phyloP scores from a whole-genome alignment of 92 coral and sea anemone genomes.

The Porites rus region DNA sequence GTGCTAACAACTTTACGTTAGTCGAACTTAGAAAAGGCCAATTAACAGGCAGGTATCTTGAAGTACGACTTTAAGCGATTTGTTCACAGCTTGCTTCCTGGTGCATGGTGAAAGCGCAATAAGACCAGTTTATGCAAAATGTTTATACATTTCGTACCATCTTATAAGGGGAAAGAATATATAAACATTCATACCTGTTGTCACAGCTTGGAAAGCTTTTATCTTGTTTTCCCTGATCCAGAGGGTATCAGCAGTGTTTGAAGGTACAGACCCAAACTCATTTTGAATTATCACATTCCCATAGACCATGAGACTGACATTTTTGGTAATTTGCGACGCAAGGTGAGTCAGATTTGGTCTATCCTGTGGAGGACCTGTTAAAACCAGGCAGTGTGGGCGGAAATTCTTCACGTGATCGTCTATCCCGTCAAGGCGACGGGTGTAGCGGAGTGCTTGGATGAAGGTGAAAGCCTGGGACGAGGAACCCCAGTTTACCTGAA shows the following conservation, averaged over 20 bases:
- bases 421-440: constrained; percentile 75
- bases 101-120: too few relatives aligned
- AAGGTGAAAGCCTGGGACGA: constrained; percentile 95
- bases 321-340: constrained; percentile 91
- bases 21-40: too few relatives aligned
- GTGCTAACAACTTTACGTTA: too few relatives aligned
- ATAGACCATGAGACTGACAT: constrained; percentile 93
- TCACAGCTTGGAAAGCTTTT: constrained; percentile 87
- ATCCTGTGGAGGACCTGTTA: constrained; percentile 79
- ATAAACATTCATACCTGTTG: constrained; percentile 67
- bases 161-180: background rate
- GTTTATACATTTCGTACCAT: background rate
- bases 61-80: too few relatives aligned
- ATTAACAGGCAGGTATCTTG: too few relatives aligned
- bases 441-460: constrained; percentile 84
- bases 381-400: constrained; percentile 96
- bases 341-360: constrained; percentile 75
- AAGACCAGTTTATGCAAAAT: too few relatives aligned
- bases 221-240: constrained; percentile 89
- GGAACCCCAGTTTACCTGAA: constrained; percentile 97
- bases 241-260: constrained; percentile 53
- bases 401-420: constrained; percentile 98
- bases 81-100: too few relatives aligned
- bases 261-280: constrained; percentile 43
- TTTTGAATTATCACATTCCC: constrained; percentile 66